phyloP scores from a whole-genome alignment of 1,140 invertebrate species.

The Drosophila obscura region DNA sequence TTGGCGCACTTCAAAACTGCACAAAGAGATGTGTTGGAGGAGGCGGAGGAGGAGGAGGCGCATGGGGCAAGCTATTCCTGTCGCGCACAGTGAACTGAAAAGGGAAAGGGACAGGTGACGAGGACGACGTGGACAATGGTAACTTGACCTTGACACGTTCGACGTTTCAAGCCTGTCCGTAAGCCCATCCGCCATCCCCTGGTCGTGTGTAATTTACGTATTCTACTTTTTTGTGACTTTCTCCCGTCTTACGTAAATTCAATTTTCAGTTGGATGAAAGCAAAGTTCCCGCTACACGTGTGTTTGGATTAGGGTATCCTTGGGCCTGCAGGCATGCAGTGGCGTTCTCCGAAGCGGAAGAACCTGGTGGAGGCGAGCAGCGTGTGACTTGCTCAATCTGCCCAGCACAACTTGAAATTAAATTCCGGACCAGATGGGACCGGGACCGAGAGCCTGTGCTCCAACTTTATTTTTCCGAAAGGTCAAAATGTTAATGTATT shows the following conservation, averaged over 20 bases:
- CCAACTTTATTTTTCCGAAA: constrained; percentile 55
- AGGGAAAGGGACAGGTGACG: neutral
- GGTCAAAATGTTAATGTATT: constrained; percentile 81
- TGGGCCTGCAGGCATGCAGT: constrained; percentile 69
- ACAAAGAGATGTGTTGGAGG: constrained; percentile 25
- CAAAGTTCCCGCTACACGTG: constrained; percentile 54
- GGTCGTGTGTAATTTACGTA: constrained; percentile 5
- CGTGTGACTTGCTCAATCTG: constrained; percentile 58
- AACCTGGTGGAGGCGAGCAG: neutral
- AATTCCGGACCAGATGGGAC: constrained; percentile 46
- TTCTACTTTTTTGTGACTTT: constrained; percentile 62
- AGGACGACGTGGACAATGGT: constrained; percentile 63
- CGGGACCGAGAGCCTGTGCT: neutral
- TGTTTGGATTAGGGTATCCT: constrained; percentile 27
- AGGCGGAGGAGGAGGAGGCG: neutral
- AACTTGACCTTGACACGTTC: constrained; percentile 80
- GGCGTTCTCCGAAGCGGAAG: constrained; percentile 1
- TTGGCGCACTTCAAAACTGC: constrained; percentile 73
- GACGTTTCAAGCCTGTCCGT: constrained; percentile 22
- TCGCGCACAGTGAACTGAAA: constrained; percentile 27
- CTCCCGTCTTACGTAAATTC: constrained; percentile 74
- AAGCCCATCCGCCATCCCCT: neutral
- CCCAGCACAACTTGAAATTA: constrained; percentile 76
- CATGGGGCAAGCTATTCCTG: constrained; percentile 36
- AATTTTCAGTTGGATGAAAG: constrained; percentile 79